Evolutionary conservation across 2,888 invertebrate species (phyloP).

Genomic region (Nowickia ferox): DNA sequence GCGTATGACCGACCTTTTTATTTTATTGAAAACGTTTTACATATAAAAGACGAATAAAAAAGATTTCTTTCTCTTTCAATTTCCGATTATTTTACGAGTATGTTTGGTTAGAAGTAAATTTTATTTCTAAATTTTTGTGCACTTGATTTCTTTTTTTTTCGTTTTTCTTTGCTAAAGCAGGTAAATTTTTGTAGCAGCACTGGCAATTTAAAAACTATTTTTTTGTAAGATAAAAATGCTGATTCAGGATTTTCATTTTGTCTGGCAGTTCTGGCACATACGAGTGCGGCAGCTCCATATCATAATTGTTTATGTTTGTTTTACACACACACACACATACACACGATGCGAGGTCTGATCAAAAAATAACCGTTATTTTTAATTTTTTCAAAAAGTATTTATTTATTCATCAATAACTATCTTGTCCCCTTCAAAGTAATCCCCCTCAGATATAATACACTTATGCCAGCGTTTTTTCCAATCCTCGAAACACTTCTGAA

Average conservation of each 20-base stretch:
- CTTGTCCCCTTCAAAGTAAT: too few species aligned
- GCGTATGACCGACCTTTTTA: neutral
- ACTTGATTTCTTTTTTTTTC: neutral
- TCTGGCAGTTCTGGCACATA: neutral
- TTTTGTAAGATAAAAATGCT: conserved; percentile 3
- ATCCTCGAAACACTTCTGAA: too few species aligned
- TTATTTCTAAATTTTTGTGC: neutral
- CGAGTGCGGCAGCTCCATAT: neutral
- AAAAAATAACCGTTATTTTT: too few species aligned
- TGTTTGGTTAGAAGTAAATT: neutral
- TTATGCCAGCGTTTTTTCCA: too few species aligned
- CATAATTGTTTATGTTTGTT: neutral
- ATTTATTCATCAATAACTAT: too few species aligned
- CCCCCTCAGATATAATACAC: too few species aligned
- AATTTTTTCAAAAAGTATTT: too few species aligned
- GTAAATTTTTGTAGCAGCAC: neutral
- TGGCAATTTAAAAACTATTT: conserved; percentile 22
- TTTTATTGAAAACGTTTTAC: neutral
- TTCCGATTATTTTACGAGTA: neutral
- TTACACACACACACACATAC: too few species aligned
- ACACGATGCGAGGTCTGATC: too few species aligned
- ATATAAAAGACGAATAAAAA: neutral
- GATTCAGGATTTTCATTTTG: neutral
- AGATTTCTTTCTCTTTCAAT: neutral
- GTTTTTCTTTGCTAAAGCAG: neutral